Evolutionary conservation across 1,140 invertebrate species (phyloP).

Genomic region (Drosophila lacteicornis): DNA sequence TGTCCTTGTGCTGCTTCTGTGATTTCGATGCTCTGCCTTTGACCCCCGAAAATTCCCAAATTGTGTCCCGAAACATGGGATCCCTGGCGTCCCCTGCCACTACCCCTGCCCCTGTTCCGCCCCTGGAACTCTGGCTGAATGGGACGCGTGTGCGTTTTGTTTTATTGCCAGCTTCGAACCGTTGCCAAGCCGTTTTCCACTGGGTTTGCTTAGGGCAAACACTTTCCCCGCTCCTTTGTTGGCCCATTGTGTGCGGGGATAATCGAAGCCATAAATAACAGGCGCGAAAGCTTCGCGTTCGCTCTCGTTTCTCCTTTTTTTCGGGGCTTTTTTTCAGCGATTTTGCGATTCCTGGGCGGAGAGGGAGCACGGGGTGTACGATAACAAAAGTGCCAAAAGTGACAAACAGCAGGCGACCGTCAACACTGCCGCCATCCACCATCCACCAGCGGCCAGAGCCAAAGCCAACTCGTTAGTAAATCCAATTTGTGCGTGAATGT

Average conservation of each 20-base stretch:
- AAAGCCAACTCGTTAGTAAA: slow-evolving; percentile 75
- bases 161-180: slow-evolving; percentile 71
- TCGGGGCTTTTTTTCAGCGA: slow-evolving; percentile 26
- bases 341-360: slow-evolving; percentile 7
- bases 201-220: slow-evolving; percentile 66
- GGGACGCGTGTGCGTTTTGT: slow-evolving; percentile 75
- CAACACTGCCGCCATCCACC: slow-evolving; percentile 23
- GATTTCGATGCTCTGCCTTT: slow-evolving; percentile 68
- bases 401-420: slow-evolving; percentile 80
- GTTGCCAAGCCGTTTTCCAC: slow-evolving; percentile 62
- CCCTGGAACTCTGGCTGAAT: slow-evolving; percentile 15
- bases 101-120: slow-evolving; percentile 3
- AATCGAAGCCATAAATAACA: slow-evolving; percentile 84
- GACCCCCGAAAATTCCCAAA: slow-evolving; percentile 56
- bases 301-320: slow-evolving; percentile 4
- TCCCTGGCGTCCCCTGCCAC: background rate
- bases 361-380: slow-evolving; percentile 23
- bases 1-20: slow-evolving; percentile 82
- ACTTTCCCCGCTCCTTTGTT: slow-evolving; percentile 68
- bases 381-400: slow-evolving; percentile 82
- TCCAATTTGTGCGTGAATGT: slow-evolving; percentile 82
- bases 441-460: slow-evolving; percentile 10
- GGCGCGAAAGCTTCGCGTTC: slow-evolving; percentile 69
- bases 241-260: slow-evolving; percentile 75
- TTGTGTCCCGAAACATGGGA: slow-evolving; percentile 19